Evolutionary conservation across 2,888 invertebrate species (phyloP).

Genomic region (Uropetala carovei): DNA sequence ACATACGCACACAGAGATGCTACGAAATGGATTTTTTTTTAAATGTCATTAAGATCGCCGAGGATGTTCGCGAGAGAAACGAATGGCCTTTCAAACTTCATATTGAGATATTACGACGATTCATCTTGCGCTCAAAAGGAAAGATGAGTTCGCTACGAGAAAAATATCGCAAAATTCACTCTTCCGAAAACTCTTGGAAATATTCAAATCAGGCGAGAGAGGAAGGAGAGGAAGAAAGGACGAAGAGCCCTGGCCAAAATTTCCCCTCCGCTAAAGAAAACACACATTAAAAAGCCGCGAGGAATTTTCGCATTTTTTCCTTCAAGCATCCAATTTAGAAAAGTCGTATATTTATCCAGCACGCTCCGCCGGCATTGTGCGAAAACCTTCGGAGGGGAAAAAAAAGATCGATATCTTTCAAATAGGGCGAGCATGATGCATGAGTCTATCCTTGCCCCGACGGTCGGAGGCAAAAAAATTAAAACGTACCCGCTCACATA

Average conservation of each 20-base stretch:
- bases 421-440: conserved; percentile 43
- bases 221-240: neutral
- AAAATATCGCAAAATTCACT: conserved; percentile 25
- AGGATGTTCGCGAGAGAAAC: neutral
- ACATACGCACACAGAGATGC: neutral
- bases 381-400: neutral
- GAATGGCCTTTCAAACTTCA: conserved; percentile 18
- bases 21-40: neutral
- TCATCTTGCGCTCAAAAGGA: neutral
- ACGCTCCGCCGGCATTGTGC: neutral
- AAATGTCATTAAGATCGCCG: neutral
- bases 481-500: neutral
- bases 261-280: conserved; percentile 17
- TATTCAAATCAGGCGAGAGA: conserved; percentile 53
- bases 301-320: conserved; percentile 16
- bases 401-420: conserved; percentile 32
- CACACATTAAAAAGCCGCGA: conserved; percentile 16
- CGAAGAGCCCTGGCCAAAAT: conserved; percentile 1
- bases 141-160: neutral
- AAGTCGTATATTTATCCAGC: conserved; percentile 33
- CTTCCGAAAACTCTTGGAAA: neutral
- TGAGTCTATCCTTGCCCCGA: neutral
- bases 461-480: neutral
- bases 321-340: conserved; percentile 52
- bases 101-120: neutral